Conservation (phyloP, 2,888 invertebrate species). For the Brachynemurus nebulosus region DNA sequence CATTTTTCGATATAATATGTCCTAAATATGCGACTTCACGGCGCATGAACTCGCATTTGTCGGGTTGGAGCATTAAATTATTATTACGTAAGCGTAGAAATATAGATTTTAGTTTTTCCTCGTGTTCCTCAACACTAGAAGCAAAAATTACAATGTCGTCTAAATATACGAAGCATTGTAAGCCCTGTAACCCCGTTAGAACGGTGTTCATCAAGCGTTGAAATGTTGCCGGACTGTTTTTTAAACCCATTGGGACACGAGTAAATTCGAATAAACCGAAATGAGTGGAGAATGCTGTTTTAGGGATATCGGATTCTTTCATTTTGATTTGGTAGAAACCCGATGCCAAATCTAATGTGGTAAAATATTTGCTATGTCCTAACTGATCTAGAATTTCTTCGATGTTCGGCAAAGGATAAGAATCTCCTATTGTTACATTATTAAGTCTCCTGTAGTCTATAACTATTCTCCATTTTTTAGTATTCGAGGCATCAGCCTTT, state of each 20-base stretch:
- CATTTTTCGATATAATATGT: constrained; percentile 19
- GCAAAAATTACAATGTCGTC: constrained; percentile 19
- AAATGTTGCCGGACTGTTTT: constrained; percentile 18
- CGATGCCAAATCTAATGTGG: constrained; percentile 25
- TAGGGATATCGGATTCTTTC: constrained; percentile 11
- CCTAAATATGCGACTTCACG: constrained; percentile 19
- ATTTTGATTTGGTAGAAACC: constrained; percentile 23
- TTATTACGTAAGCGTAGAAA: constrained; percentile 11
- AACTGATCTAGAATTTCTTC: constrained; percentile 19
- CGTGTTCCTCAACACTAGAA: constrained; percentile 15
- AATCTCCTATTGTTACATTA: constrained; percentile 19
- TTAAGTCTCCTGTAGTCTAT: constrained; percentile 26
- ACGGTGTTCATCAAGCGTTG: constrained; percentile 18
- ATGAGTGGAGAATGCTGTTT: constrained; percentile 19
- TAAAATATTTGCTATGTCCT: constrained; percentile 25
- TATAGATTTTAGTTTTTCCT: constrained; percentile 10
- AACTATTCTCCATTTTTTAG: constrained; percentile 24
- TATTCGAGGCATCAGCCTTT: constrained; percentile 21
- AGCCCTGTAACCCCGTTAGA: constrained; percentile 13
- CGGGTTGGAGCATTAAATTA: constrained; percentile 15
- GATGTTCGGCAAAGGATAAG: constrained; percentile 20
- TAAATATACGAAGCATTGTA: constrained; percentile 1
- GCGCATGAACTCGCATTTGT: constrained; percentile 16
- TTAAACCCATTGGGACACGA: constrained; percentile 19
- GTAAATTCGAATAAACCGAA: constrained; percentile 18